Conservation (phyloP, 1,140 invertebrate genomes). For the Manduca sexta region DNA sequence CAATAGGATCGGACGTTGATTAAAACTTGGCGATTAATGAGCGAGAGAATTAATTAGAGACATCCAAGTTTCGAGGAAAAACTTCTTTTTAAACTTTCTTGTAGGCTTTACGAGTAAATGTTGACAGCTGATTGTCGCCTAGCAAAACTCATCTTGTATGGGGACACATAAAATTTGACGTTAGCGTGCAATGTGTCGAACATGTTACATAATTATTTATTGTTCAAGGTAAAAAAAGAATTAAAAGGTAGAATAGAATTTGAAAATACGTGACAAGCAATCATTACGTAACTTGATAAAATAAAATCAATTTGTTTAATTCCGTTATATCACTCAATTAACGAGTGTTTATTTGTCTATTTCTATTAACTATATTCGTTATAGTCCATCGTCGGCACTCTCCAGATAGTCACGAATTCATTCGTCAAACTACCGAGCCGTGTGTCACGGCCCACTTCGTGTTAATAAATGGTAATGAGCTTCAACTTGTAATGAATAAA, state of each 20-base stretch:
- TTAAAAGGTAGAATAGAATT: no score
- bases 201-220: no score
- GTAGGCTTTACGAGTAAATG: conserved; percentile 25
- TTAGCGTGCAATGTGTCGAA: not conserved
- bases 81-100: conserved; percentile 18
- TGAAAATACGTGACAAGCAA: no score
- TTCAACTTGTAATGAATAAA: conserved; percentile 28
- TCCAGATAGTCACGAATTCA: not conserved
- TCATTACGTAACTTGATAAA: no score
- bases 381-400: no score
- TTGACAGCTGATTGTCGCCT: conserved; percentile 11
- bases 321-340: no score
- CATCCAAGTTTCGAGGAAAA: conserved; percentile 31
- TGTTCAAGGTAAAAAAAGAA: no score
- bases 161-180: conserved; percentile 1
- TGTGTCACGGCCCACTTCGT: conserved; percentile 17
- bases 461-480: conserved; percentile 37
- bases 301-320: no score
- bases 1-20: conserved; percentile 15
- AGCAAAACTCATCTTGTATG: not conserved
- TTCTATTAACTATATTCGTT: no score
- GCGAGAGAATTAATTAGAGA: conserved; percentile 47
- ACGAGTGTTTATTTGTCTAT: no score
- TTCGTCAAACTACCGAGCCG: conserved; percentile 3
- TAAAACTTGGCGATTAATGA: conserved; percentile 44